These are phyloP conservation scores for Quadroppia sp. DNA, from an alignment of 2,888 invertebrate genomes.

Conservation along the genomic window DNA sequence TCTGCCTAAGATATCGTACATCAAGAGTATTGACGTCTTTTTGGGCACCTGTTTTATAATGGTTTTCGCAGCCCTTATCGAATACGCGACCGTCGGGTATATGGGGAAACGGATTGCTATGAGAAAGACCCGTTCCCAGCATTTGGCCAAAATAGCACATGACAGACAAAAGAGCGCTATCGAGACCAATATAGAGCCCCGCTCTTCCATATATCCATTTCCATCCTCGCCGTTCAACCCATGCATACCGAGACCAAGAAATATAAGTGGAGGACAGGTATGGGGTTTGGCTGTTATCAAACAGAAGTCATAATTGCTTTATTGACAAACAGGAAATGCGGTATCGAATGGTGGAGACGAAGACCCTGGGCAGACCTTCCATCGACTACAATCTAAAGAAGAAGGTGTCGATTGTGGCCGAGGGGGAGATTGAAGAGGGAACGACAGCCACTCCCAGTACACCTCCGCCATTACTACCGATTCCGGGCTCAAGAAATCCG, in stretches of 20 bases:
- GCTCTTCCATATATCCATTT: conserved; percentile 27
- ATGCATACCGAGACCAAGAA: conserved; percentile 22
- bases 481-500: conserved; percentile 33
- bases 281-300: background rate
- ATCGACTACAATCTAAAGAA: conserved; percentile 36
- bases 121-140: conserved; percentile 47
- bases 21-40: conserved; percentile 54
- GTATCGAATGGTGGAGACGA: conserved; percentile 35
- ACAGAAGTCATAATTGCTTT: background rate
- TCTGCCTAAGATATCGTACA: conserved; percentile 56
- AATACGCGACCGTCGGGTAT: conserved; percentile 50
- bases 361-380: conserved; percentile 28
- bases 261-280: conserved; percentile 19
- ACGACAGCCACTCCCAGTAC: conserved; percentile 31
- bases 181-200: conserved; percentile 4
- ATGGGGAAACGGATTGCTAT: conserved; percentile 49
- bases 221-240: conserved; percentile 6
- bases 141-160: conserved; percentile 47
- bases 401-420: conserved; percentile 36
- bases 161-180: conserved; percentile 43
- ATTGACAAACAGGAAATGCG: conserved; percentile 35
- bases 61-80: conserved; percentile 55
- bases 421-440: conserved; percentile 4
- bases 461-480: conserved; percentile 31
- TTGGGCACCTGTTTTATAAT: conserved; percentile 54